These are phyloP conservation scores for Hydrozoanthus gracilis DNA, from an alignment of 92 coral and sea anemone genomes.

Conservation along the genomic window DNA sequence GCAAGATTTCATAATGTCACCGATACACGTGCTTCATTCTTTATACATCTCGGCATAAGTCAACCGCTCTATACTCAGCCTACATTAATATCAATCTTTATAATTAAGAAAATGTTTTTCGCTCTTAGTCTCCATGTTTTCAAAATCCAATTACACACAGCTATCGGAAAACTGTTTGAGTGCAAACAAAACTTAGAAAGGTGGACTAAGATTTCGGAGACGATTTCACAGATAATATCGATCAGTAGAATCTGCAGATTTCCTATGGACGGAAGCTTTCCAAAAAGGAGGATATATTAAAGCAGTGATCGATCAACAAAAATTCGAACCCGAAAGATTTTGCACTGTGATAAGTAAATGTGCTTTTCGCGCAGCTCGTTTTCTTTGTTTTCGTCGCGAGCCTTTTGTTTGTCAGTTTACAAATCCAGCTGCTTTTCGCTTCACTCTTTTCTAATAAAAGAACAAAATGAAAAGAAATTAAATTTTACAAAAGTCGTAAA, in stretches of 20 bases:
- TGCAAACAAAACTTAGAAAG: constrained; percentile 25
- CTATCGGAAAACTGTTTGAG: constrained; percentile 40
- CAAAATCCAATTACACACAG: constrained; percentile 44
- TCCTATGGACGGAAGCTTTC: constrained; percentile 46
- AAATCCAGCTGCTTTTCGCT: constrained; percentile 25
- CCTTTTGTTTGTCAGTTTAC: constrained; percentile 26
- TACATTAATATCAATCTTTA: constrained; percentile 27
- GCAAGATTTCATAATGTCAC: constrained; percentile 14
- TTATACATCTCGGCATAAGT: neutral
- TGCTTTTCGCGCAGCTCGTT: constrained; percentile 4
- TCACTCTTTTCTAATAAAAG: constrained; percentile 9
- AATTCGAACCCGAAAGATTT: constrained; percentile 48
- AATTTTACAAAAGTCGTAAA: constrained; percentile 50
- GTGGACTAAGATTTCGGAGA: constrained; percentile 29
- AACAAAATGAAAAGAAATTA: constrained; percentile 25
- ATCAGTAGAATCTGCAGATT: constrained; percentile 43
- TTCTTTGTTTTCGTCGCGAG: constrained; percentile 35
- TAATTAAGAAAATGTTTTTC: constrained; percentile 35
- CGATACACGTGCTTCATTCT: neutral
- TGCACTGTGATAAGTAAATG: constrained; percentile 45
- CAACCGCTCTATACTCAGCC: neutral
- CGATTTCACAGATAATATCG: constrained; percentile 32
- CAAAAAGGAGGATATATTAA: constrained; percentile 42
- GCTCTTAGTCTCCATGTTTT: constrained; percentile 22
- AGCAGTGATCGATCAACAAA: constrained; percentile 50